Percentiles rank a stretch among this genome's conserved stretches.
Conservation (phyloP, 2,113 vertebrate species). For the Smithornis capensis region DNA sequence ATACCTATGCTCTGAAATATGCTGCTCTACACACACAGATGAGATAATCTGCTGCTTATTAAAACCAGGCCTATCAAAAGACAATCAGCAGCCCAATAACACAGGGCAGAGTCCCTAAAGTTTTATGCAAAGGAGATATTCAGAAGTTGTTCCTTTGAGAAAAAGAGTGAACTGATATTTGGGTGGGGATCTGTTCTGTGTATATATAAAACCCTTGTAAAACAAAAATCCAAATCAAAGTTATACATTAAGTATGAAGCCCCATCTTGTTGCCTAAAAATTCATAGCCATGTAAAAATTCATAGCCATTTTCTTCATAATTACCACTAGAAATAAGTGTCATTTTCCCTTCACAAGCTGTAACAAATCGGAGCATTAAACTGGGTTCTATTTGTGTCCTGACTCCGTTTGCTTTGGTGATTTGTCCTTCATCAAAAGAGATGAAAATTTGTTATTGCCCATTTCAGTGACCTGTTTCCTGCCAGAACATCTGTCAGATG, state of each 20-base stretch:
- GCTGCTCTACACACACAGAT: constrained; percentile 5
- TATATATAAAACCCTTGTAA: too few relatives aligned
- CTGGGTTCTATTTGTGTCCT: neutral
- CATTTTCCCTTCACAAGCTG: neutral
- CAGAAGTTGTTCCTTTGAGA: neutral
- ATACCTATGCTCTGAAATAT: constrained; percentile 33
- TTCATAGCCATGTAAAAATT: neutral
- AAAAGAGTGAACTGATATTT: neutral
- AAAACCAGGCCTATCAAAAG: constrained; percentile 40
- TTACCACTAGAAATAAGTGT: neutral
- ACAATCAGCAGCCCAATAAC: neutral
- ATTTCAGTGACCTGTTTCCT: neutral
- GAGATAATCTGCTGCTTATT: constrained; percentile 27
- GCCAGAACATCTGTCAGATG: neutral
- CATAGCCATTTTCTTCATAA: neutral
- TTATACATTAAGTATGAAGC: neutral
- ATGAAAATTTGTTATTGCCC: neutral
- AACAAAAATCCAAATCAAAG: neutral
- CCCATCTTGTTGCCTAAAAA: neutral
- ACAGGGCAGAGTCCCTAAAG: neutral
- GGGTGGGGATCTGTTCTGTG: neutral
- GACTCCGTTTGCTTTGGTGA: neutral
- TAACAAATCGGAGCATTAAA: neutral
- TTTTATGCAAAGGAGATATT: neutral
- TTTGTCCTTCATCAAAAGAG: neutral